Conservation (phyloP, 2,888 invertebrate genomes). For the Pedicia rivosa region DNA sequence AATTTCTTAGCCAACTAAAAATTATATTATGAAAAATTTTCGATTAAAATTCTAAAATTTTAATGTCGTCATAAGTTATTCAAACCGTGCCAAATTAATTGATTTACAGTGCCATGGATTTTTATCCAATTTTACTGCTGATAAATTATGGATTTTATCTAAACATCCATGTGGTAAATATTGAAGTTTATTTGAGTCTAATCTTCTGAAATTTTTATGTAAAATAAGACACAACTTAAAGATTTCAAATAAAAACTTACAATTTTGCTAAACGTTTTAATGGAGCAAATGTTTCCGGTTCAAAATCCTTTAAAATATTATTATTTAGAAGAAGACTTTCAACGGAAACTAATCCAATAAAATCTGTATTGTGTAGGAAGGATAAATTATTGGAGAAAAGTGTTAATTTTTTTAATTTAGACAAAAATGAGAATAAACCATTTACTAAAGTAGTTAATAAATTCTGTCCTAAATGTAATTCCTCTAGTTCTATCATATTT, state of each 20-base stretch:
- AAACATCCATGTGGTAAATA: slow-evolving; percentile 42
- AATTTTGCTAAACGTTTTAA: slow-evolving; percentile 32
- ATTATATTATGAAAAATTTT: neutral
- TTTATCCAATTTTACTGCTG: slow-evolving; percentile 41
- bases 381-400: slow-evolving; percentile 37
- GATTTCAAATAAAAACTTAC: too few relatives aligned
- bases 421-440: slow-evolving; percentile 31
- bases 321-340: slow-evolving; percentile 41
- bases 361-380: slow-evolving; percentile 30
- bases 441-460: slow-evolving; percentile 31
- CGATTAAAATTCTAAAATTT: neutral
- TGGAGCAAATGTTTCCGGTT: slow-evolving; percentile 28
- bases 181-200: slow-evolving; percentile 45
- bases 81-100: slow-evolving; percentile 43
- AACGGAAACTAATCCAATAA: slow-evolving; percentile 33
- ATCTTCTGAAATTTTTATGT: too few relatives aligned
- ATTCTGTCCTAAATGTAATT: slow-evolving; percentile 40
- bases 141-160: slow-evolving; percentile 36
- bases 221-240: too few relatives aligned
- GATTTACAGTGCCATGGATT: slow-evolving; percentile 48
- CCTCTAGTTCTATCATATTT: slow-evolving; percentile 30
- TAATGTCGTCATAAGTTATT: too few relatives aligned
- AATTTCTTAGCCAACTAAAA: slow-evolving; percentile 33
- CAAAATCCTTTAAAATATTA: slow-evolving; percentile 35
- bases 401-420: slow-evolving; percentile 33